Evolutionary conservation across 2,797 vertebrate genomes (phyloP).

Genomic region (Erpetoichthys calabaricus): DNA sequence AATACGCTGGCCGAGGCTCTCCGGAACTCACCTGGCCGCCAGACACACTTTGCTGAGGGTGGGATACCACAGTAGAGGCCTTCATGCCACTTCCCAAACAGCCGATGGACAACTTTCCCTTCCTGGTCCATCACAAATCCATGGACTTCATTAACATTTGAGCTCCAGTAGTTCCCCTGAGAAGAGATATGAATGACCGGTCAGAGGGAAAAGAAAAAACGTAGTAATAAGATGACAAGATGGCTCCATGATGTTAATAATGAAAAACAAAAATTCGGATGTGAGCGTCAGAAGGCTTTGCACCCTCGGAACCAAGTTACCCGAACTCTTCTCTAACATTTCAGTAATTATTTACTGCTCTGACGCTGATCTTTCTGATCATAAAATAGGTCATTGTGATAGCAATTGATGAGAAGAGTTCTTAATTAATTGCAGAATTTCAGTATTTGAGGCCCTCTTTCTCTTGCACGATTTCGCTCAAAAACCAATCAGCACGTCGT

Average conservation of each 20-base stretch:
- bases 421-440: no score
- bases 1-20: no score
- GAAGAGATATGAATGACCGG: slow-evolving; percentile 1
- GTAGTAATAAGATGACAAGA: neutral
- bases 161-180: slow-evolving; percentile 96
- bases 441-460: no score
- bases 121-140: slow-evolving; percentile 94
- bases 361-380: no score
- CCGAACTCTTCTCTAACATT: no score
- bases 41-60: slow-evolving; percentile 91
- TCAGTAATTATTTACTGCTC: no score
- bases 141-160: slow-evolving; percentile 90
- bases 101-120: slow-evolving; percentile 83
- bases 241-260: neutral
- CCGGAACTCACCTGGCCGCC: slow-evolving; percentile 74
- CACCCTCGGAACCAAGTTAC: no score
- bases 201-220: neutral
- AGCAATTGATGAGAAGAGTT: no score
- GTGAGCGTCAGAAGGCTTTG: no score
- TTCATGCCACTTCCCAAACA: slow-evolving; percentile 97
- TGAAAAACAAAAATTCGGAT: neutral
- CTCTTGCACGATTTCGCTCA: no score
- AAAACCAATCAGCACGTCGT: no score
- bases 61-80: slow-evolving; percentile 87
- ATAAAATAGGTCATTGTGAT: no score